phyloP scores from a whole-genome alignment of 2,113 vertebrate species.

The Setophaga kirtlandii region DNA sequence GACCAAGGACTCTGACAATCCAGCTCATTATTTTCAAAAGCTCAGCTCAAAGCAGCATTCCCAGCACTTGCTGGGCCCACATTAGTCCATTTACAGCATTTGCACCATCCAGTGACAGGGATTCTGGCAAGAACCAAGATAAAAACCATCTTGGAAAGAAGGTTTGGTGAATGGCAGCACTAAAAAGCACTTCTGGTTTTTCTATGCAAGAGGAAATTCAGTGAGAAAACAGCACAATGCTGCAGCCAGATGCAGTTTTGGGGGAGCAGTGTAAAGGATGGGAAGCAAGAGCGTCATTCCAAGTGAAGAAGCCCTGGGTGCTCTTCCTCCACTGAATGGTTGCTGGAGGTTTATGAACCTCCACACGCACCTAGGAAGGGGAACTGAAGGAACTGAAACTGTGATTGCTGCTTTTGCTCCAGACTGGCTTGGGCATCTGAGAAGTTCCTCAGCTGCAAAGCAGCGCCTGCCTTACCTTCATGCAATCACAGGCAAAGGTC shows the following conservation, averaged over 20 bases:
- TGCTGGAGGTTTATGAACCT: neutral
- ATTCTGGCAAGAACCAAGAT: neutral
- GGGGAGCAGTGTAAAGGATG: neutral
- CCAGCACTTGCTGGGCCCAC: neutral
- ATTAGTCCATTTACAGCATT: constrained; percentile 54
- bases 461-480: neutral
- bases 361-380: neutral
- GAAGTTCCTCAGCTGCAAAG: neutral
- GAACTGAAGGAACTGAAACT: neutral
- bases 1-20: constrained; percentile 27
- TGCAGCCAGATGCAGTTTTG: neutral
- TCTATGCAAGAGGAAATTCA: fast-evolving
- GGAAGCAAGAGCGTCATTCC: neutral
- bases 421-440: neutral
- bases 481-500: neutral
- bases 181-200: neutral
- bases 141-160: neutral
- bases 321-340: neutral
- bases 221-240: neutral
- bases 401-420: neutral
- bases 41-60: neutral
- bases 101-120: neutral
- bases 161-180: fast-evolving
- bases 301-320: neutral
- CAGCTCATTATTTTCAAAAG: constrained; percentile 47